Conservation (phyloP, 2,888 invertebrate species). For the Corbicula japonica region DNA sequence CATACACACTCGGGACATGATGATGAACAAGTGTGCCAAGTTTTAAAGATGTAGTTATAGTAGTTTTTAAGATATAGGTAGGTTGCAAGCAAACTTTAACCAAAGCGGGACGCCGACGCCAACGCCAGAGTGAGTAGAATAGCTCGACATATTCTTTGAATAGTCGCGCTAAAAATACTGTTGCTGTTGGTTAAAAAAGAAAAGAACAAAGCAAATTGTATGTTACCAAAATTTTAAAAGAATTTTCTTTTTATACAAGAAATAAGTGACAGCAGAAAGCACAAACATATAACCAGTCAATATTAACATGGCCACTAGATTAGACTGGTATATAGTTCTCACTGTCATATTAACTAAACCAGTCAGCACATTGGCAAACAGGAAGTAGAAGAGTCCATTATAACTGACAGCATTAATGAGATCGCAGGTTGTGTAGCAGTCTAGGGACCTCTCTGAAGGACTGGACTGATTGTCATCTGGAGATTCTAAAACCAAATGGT, state of each 20-base stretch:
- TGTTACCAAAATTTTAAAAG: conserved; percentile 75
- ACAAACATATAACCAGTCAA: conserved; percentile 81
- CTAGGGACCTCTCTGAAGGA: background rate
- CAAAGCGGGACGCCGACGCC: background rate
- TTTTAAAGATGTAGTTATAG: no score
- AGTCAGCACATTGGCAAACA: conserved; percentile 94
- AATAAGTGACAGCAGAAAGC: conserved; percentile 60
- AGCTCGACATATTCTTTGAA: background rate
- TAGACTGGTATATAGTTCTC: conserved; percentile 88
- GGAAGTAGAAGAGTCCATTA: conserved; percentile 94
- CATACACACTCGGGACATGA: no score
- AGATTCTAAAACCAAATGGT: conserved; percentile 60
- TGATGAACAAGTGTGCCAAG: no score
- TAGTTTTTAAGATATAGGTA: background rate
- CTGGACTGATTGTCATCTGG: background rate
- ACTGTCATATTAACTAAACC: conserved; percentile 93
- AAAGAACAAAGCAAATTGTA: background rate
- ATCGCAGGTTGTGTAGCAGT: conserved; percentile 44
- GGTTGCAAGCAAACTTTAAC: background rate
- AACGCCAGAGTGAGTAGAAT: background rate
- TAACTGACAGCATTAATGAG: conserved; percentile 91
- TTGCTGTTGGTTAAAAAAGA: background rate
- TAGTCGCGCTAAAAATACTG: background rate
- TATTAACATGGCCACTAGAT: conserved; percentile 68
- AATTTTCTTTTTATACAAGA: conserved; percentile 70